These are phyloP conservation scores for Calvadosia cruxmelitensis DNA, from an alignment of 30 jellyfish, hydroid and myxozoan genomes.

Conservation along the genomic window DNA sequence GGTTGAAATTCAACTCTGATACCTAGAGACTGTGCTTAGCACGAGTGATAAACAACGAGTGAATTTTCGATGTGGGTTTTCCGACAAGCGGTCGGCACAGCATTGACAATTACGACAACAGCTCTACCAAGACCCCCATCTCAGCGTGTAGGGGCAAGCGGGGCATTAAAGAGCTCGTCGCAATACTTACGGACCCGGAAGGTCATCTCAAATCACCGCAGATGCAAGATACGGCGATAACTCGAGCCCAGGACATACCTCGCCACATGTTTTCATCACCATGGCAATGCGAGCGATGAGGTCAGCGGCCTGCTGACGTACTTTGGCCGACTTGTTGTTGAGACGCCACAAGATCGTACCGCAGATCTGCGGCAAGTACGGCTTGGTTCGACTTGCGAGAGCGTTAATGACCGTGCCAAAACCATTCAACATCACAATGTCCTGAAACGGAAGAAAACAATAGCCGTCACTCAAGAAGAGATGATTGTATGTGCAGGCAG, in stretches of 20 bases:
- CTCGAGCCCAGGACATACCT: conserved; percentile 31
- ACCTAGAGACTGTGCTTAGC: too few species aligned
- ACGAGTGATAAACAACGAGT: too few species aligned
- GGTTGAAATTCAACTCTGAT: too few species aligned
- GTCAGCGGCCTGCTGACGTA: conserved; percentile 99
- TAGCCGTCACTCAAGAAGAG: too few species aligned
- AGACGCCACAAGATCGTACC: conserved; percentile 99
- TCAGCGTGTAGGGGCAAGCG: too few species aligned
- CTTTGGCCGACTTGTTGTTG: conserved; percentile 93
- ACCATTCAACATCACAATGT: conserved; percentile 93
- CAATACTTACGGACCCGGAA: background rate
- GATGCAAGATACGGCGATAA: background rate
- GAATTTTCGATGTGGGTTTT: too few species aligned
- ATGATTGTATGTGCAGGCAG: too few species aligned
- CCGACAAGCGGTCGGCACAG: too few species aligned
- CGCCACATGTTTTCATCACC: conserved; percentile 99
- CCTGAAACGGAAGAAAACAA: too few species aligned
- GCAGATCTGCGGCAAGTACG: conserved; percentile 99
- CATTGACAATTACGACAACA: too few species aligned
- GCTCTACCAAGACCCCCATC: too few species aligned
- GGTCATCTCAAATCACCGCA: background rate
- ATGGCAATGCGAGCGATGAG: conserved; percentile 89
- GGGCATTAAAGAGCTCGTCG: background rate
- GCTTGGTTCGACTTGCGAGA: conserved; percentile 90
- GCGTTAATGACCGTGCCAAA: conserved; percentile 99